Base-by-base conservation (phyloP, 2,797 vertebrate genomes). In the Loriculus beryllinus region DNA sequence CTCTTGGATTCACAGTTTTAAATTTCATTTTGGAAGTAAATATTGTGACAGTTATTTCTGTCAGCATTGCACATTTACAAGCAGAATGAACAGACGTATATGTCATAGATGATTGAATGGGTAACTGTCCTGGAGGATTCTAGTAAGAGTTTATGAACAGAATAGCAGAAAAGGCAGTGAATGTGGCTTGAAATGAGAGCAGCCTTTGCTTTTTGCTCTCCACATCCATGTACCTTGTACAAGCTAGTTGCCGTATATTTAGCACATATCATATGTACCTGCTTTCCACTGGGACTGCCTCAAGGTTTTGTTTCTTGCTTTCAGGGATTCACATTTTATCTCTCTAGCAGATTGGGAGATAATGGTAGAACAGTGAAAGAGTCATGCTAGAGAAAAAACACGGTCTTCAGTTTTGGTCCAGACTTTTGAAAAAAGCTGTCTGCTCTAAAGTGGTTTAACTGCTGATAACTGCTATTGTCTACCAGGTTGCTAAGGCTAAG, bases 31-130 rank as follows among this genome's bases (percentile, higher is more conserved):
- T 86, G 33, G 37, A 88, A 57, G 33, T 82, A 85, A 94, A 91
- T 87, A 74, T 93, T 96, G 28, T 89, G 88, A 70, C 68, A 77
- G 22, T 82, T 82, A 72, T 77, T 94, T 88, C 40, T 92, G 51
- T 80, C 71, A 85, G 23, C 37, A 45, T 48, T 84, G 71, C 12
- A n/a, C 77, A 82, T 74, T 82, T 94, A 31, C 57, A 82, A 91
- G 78, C 15, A 18, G 54, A 92, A 91, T 74, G 35, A 91, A 47
- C 31, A 92, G 64, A 57, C 4, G 4, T 70, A 4, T 51, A 25
- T 87, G 65, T 78, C 69, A 85, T 28, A 62, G 71, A 71, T 68
- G 75, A 84, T 31, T 85, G 79, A 91, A 74, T 52, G 72, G 64
- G 20, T 91, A 91, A 75, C 62, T 57, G 29, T 83, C 82, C 68